Evolutionary conservation across 2,888 invertebrate species (phyloP), one percentile per base, ranked within the genome.

Genomic region (Acholoe squamosa): DNA sequence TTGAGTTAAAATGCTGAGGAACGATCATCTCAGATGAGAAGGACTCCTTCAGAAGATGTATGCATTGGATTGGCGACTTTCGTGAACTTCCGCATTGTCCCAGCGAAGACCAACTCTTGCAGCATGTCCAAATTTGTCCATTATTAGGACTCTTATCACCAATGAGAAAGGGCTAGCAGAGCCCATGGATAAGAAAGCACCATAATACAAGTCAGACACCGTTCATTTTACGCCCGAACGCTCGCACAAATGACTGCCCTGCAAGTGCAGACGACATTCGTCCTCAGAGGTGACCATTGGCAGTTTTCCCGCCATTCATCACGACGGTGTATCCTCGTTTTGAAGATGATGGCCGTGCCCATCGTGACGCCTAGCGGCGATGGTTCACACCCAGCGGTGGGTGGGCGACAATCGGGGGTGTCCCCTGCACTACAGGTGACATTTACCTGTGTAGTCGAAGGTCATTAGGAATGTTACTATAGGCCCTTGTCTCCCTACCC

Each of bases 251-350:
- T 80, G 80, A 43, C 43, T 5, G 76, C 76, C 76, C 31, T 19
- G 0, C 34, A 34, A 33, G 7, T 10, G 80, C 80, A 80, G 80
- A 80, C 80, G 80, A 80, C 43, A 5, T 43, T 34, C 33, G 80
- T 80, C 80, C 80, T 25, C 16, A 10, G 43, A 33, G 19, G 80
- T 80, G 80, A 80, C 80, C 80, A 19, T 14, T 14, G n/a, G 34
- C 80, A 43, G 34, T 22, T 76, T 80, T 80, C 80, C 34, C 80
- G 80, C 80, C 80, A 80, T 80, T 12, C 80, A 80, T 80, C 80
- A 80, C n/a, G 0, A 14, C 61, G 28, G 28, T 1, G 28, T 14
- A 1, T 25, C 14, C 80, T 80, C 43, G 80, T 80, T 80, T 7
- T 80, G 80, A 33, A 80, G 80, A 80, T n/a, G 80, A 80, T 33